A percentile compares a stretch with the other conserved stretches of the same genome.
Conservation (phyloP, 2,113 vertebrate species). For the Setophaga kirtlandii region DNA sequence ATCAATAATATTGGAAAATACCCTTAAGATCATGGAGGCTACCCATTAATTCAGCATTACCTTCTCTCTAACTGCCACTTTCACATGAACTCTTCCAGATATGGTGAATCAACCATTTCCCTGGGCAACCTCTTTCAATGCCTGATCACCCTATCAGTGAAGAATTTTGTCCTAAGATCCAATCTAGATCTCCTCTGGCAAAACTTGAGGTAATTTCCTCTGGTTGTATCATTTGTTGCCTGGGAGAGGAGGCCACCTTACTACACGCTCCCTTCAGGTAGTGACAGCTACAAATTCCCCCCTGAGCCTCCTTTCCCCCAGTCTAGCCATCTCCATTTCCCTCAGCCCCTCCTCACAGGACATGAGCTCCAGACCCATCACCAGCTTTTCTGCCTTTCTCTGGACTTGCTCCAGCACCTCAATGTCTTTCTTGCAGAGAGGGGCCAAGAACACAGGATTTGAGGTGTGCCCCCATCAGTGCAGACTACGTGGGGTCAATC, state of each 20-base stretch:
- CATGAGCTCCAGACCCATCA: not conserved
- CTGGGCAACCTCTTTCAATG: not conserved
- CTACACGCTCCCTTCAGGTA: not conserved
- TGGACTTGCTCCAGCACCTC: not conserved
- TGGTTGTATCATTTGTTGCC: accelerated
- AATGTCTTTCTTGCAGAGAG: not conserved
- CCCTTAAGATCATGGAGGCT: not conserved
- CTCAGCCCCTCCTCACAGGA: not conserved
- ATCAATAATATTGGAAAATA: not conserved
- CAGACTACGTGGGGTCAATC: accelerated
- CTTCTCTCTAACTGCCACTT: not conserved
- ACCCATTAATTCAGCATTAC: not conserved
- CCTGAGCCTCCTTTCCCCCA: not conserved
- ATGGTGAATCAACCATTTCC: not conserved
- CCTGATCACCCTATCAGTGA: not conserved
- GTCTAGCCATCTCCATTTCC: not conserved
- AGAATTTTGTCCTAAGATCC: not conserved
- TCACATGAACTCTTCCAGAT: not conserved
- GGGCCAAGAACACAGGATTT: not conserved
- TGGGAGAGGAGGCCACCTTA: not conserved
- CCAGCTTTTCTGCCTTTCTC: not conserved
- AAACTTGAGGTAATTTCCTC: not conserved
- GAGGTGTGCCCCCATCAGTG: not conserved
- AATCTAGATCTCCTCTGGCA: not conserved
- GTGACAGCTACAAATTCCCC: accelerated